phyloP scores from a whole-genome alignment of 2,113 vertebrate genomes.

The Oryzias woworae region DNA sequence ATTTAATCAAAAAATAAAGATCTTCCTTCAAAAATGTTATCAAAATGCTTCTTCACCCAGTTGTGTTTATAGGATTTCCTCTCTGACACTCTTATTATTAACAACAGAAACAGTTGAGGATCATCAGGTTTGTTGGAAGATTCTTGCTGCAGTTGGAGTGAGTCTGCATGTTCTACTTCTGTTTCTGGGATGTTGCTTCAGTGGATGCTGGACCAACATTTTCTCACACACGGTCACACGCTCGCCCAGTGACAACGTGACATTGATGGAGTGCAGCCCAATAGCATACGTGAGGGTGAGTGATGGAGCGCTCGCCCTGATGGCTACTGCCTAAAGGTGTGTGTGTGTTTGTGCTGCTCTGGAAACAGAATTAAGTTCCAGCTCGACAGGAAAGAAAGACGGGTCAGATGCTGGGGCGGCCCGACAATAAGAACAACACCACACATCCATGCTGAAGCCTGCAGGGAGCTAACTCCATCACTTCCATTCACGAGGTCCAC shows the following conservation, averaged over 20 bases:
- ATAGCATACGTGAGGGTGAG: slow-evolving; percentile 58
- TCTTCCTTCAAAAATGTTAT: no score
- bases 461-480: slow-evolving; percentile 39
- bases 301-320: slow-evolving; percentile 47
- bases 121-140: no score
- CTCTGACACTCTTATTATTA: no score
- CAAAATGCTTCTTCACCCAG: no score
- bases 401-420: slow-evolving; percentile 48
- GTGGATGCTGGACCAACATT: slow-evolving; percentile 28
- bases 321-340: slow-evolving; percentile 34
- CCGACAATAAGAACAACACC: slow-evolving; percentile 49
- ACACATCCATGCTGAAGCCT: slow-evolving; percentile 31
- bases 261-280: slow-evolving; percentile 59
- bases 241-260: slow-evolving; percentile 50
- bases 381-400: slow-evolving; percentile 44
- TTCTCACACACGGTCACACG: slow-evolving; percentile 33
- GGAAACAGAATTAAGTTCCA: slow-evolving; percentile 55
- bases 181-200: slow-evolving; percentile 30
- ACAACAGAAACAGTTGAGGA: no score
- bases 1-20: no score
- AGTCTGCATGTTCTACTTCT: not conserved
- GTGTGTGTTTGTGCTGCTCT: slow-evolving; percentile 22
- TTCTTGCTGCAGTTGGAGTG: no score
- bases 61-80: no score
- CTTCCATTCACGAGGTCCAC: slow-evolving; percentile 41